A percentile compares a stretch with the other conserved stretches of the same genome.
Evolutionary conservation across 2,888 invertebrate species (phyloP).

Genomic region (Athalia cordata): DNA sequence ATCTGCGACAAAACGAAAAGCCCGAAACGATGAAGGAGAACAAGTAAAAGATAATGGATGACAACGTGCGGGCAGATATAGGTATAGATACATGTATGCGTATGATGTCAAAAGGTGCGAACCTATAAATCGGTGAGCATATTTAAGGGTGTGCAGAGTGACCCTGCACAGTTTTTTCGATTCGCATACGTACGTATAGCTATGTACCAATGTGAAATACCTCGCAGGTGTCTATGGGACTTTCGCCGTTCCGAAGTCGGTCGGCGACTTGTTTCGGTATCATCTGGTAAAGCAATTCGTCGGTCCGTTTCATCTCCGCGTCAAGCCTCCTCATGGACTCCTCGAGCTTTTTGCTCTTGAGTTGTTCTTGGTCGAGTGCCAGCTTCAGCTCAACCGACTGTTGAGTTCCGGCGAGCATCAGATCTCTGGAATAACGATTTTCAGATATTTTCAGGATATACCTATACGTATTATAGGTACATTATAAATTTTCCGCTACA

Average conservation of each 20-base stretch:
- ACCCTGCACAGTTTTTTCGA: not conserved
- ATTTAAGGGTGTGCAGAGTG: too few species aligned
- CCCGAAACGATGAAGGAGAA: too few species aligned
- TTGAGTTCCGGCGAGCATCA: slow-evolving; percentile 97
- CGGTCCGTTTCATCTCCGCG: slow-evolving; percentile 96
- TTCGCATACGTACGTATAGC: not conserved
- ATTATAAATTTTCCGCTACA: not conserved
- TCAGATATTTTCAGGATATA: not conserved
- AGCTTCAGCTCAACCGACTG: slow-evolving; percentile 97
- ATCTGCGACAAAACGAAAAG: slow-evolving; percentile 79
- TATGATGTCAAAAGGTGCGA: too few species aligned
- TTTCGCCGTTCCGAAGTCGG: slow-evolving; percentile 93
- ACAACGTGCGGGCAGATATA: too few species aligned
- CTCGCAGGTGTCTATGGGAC: slow-evolving; percentile 97
- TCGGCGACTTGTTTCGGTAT: slow-evolving; percentile 99
- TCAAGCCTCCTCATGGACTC: slow-evolving; percentile 97
- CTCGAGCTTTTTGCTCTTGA: slow-evolving; percentile 96
- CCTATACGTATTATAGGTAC: not conserved
- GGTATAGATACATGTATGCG: too few species aligned
- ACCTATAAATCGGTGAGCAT: too few species aligned
- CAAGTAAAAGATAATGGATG: too few species aligned
- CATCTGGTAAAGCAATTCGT: slow-evolving; percentile 98
- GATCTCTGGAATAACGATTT: slow-evolving; percentile 79
- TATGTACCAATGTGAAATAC: slow-evolving; percentile 74
- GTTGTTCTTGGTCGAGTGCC: slow-evolving; percentile 96